Conservation (phyloP, 2,113 vertebrate genomes). For the Chrysemys picta region DNA sequence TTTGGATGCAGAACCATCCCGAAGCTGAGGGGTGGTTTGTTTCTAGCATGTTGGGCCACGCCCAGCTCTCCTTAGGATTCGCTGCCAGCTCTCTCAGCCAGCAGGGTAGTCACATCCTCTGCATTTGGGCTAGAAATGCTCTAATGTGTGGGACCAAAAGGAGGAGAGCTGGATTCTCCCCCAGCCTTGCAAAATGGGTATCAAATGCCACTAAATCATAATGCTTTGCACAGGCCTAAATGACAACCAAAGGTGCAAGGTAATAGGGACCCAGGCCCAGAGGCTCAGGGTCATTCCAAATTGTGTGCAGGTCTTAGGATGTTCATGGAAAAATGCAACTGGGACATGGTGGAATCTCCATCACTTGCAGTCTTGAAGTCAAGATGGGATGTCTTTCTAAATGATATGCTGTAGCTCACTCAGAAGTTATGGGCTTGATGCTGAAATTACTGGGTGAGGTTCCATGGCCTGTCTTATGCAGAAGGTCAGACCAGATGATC, state of each 20-base stretch:
- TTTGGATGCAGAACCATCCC: background rate
- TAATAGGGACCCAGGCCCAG: background rate
- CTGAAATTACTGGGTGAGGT: background rate
- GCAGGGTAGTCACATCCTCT: background rate
- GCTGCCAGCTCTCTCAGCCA: background rate
- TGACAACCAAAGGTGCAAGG: background rate
- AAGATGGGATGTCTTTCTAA: background rate
- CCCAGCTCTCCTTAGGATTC: background rate
- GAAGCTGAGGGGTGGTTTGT: background rate
- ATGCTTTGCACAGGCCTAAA: background rate
- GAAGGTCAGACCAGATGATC: background rate
- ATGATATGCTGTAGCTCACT: background rate
- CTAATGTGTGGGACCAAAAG: background rate
- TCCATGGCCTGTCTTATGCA: background rate
- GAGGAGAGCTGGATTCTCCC: background rate
- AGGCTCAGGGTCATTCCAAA: background rate
- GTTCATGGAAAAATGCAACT: background rate
- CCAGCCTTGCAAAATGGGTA: background rate
- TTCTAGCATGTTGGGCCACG: background rate
- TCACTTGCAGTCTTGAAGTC: background rate
- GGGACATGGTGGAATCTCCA: background rate
- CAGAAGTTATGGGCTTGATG: background rate
- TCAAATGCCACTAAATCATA: background rate
- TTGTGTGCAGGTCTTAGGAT: background rate
- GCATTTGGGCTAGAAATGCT: background rate